Base-by-base conservation (phyloP, 1,140 invertebrate genomes). In the Drosophila quadrilineata region DNA sequence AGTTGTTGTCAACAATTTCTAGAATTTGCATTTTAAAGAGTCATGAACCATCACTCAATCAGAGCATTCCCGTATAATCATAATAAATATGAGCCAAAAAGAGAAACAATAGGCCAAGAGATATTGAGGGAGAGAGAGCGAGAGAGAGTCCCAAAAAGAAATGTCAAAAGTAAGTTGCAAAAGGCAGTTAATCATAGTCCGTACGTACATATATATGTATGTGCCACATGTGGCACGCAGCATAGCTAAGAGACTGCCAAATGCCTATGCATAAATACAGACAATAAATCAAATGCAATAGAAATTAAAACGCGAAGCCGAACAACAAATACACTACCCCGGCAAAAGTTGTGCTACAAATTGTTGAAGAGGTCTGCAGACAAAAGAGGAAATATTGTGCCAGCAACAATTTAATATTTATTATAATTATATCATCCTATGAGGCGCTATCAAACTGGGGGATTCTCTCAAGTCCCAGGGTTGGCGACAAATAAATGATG, bases 401-500 rank as follows among this genome's bases (percentile, higher is more conserved):
- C n/a, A n/a, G n/a, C n/a, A n/a, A n/a, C n/a, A n/a, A n/a, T n/a
- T n/a, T n/a, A n/a, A n/a, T n/a, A n/a, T n/a, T n/a, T n/a, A n/a
- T n/a, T n/a, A n/a, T n/a, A n/a, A n/a, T n/a, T n/a, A n/a, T n/a
- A n/a, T n/a, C n/a, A n/a, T n/a, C n/a, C n/a, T n/a, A n/a, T n/a
- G n/a, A n/a, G n/a, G n/a, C n/a, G n/a, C n/a, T n/a, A n/a, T n/a
- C n/a, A n/a, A n/a, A n/a, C n/a, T n/a, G n/a, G n/a, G n/a, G n/a
- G n/a, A n/a, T n/a, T n/a, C n/a, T n/a, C n/a, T n/a, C n/a, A n/a
- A n/a, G n/a, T n/a, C n/a, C n/a, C n/a, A n/a, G n/a, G n/a, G n/a
- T n/a, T n/a, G n/a, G n/a, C n/a, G n/a, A 73, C 73, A 79, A 75
- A 79, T 70, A 79, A 79, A 79, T 79, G 75, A 79, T 79, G 75